phyloP scores from a whole-genome alignment of 1,140 invertebrate species.

The Microplitis demolitor region DNA sequence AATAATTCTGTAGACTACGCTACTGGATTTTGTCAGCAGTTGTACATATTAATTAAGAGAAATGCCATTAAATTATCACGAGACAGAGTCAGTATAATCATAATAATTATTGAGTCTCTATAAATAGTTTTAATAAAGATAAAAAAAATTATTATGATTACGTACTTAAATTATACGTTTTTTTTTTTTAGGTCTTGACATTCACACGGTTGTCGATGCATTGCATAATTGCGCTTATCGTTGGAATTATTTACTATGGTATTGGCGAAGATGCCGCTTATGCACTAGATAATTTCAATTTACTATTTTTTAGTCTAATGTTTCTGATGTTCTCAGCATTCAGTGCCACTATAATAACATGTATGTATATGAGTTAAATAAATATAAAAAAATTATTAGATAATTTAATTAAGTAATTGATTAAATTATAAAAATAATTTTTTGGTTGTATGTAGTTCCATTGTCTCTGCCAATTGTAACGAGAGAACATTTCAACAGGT shows the following conservation, averaged over 20 bases:
- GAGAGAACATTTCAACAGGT: conserved; percentile 89
- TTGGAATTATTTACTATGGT: conserved; percentile 79
- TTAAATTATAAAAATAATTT: no score
- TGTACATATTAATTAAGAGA: conserved; percentile 64
- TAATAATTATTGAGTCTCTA: no score
- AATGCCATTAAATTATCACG: conserved; percentile 61
- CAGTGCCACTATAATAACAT: conserved; percentile 83
- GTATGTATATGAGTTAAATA: conserved; percentile 66
- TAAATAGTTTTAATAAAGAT: no score
- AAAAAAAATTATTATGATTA: no score
- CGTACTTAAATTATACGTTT: no score
- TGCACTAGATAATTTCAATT: conserved; percentile 76
- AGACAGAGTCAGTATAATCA: conserved; percentile 45
- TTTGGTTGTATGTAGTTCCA: conserved; percentile 71
- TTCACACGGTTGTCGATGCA: conserved; percentile 79
- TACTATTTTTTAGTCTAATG: conserved; percentile 81
- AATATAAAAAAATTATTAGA: no score
- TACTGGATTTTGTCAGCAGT: conserved; percentile 65
- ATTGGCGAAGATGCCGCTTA: conserved; percentile 80
- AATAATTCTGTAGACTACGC: conserved; percentile 47
- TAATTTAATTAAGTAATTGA: no score
- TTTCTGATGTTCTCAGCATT: conserved; percentile 88
- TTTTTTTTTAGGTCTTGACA: conserved; percentile 67
- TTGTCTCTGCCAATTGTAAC: conserved; percentile 82
- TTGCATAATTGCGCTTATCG: conserved; percentile 74